These are phyloP conservation scores for Centropristis striata DNA, from an alignment of 2,113 vertebrate species.

Conservation along the genomic window DNA sequence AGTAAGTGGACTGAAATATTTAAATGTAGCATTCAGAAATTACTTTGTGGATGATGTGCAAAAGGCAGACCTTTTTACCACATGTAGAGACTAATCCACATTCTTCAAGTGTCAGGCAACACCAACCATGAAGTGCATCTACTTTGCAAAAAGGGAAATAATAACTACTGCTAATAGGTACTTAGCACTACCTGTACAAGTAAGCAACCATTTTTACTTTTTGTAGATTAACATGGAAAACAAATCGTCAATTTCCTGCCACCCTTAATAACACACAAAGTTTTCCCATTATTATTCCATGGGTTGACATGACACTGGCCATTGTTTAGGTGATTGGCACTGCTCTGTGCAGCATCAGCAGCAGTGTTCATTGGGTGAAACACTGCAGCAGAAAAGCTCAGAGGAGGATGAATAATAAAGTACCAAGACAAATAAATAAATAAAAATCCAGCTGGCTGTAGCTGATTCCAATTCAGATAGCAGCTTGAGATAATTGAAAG, in stretches of 20 bases:
- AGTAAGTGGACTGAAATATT: background rate
- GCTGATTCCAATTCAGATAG: constrained; percentile 1
- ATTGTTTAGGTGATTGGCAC: background rate
- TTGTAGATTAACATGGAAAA: constrained; percentile 2
- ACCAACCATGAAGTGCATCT: background rate
- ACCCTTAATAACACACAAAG: background rate
- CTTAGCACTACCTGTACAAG: background rate
- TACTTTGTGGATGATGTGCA: background rate
- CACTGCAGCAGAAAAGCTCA: background rate
- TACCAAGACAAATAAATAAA: background rate
- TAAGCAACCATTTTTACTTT: background rate
- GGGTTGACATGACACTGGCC: background rate
- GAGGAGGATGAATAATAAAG: background rate
- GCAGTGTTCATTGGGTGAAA: background rate
- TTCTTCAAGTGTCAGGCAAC: background rate
- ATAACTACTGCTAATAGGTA: background rate
- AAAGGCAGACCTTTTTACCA: background rate
- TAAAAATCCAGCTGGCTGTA: background rate
- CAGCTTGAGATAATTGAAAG: background rate
- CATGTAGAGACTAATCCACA: background rate
- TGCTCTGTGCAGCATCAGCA: background rate
- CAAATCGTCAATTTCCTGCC: too few relatives aligned
- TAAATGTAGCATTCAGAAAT: background rate
- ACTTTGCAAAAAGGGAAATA: background rate
- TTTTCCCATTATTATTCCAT: background rate